A percentile compares a stretch with the other conserved stretches of the same genome.
Conservation (phyloP, 2,113 vertebrate genomes). For the Oncorhynchus keta region DNA sequence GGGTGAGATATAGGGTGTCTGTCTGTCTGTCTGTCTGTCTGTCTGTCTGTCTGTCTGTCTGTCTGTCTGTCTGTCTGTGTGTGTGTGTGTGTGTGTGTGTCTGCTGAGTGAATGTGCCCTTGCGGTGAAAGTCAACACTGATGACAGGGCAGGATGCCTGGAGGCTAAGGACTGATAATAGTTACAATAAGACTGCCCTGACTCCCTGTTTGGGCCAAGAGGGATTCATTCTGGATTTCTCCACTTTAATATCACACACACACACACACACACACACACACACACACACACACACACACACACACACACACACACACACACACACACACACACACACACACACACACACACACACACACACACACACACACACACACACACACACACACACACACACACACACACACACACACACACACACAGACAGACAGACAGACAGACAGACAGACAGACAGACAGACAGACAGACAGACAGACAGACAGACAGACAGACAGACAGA, state of each 20-base stretch:
- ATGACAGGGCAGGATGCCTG: not conserved
- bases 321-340: not conserved
- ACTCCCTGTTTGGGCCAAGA: not conserved
- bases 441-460: no score
- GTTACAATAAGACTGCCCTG: not conserved
- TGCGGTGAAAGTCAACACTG: not conserved
- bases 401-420: no score
- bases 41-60: no score
- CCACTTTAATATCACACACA: not conserved
- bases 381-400: no score
- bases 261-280: slow-evolving; percentile 4
- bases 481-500: no score
- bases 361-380: no score
- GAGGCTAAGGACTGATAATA: not conserved
- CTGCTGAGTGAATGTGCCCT: not conserved
- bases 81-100: not conserved
- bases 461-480: no score
- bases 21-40: no score
- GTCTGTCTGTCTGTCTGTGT: no score
- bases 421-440: no score
- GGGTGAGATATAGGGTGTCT: no score
- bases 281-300: not conserved
- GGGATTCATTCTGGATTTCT: not conserved
- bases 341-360: not conserved
- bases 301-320: not conserved